A percentile compares a stretch with the other conserved stretches of the same genome.
Evolutionary conservation across 2,797 vertebrate genomes (phyloP).

Genomic region (Lagodon rhomboides): DNA sequence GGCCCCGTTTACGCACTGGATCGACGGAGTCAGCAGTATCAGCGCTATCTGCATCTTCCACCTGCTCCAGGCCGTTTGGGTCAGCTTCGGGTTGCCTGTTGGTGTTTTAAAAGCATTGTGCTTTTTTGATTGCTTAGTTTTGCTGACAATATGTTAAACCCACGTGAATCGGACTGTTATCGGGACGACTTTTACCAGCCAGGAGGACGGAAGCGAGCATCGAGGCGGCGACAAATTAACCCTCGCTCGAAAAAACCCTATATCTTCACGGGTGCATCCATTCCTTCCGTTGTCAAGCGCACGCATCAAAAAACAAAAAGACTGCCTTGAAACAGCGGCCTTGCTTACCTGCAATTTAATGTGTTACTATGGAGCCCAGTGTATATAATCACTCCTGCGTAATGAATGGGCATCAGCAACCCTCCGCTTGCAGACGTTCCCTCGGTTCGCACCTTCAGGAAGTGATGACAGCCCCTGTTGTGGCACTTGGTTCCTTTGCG

Average conservation of each 20-base stretch:
- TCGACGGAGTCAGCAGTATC: slow-evolving; percentile 40
- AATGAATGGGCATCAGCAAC: slow-evolving; percentile 55
- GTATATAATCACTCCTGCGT: slow-evolving; percentile 20
- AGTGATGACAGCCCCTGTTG: slow-evolving; percentile 62
- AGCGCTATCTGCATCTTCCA: slow-evolving; percentile 18
- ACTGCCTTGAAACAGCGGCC: neutral
- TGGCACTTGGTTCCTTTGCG: slow-evolving; percentile 23
- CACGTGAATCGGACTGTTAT: too few species aligned
- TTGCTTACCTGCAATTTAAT: slow-evolving; percentile 2
- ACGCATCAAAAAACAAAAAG: slow-evolving; percentile 3
- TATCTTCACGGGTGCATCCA: too few species aligned
- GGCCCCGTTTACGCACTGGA: neutral
- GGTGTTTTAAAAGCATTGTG: slow-evolving; percentile 19
- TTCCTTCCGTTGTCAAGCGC: too few species aligned
- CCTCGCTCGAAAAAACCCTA: too few species aligned
- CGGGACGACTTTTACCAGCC: too few species aligned
- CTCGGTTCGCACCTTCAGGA: slow-evolving; percentile 61
- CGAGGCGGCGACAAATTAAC: too few species aligned
- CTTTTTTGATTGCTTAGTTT: neutral
- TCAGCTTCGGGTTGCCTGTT: neutral
- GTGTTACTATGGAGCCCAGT: neutral
- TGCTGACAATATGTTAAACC: slow-evolving; percentile 3
- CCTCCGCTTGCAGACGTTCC: slow-evolving; percentile 36
- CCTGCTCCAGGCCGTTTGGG: slow-evolving; percentile 14
- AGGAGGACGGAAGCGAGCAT: too few species aligned